phyloP scores from a whole-genome alignment of 2,113 vertebrate species.

The Crotalus horridus region DNA sequence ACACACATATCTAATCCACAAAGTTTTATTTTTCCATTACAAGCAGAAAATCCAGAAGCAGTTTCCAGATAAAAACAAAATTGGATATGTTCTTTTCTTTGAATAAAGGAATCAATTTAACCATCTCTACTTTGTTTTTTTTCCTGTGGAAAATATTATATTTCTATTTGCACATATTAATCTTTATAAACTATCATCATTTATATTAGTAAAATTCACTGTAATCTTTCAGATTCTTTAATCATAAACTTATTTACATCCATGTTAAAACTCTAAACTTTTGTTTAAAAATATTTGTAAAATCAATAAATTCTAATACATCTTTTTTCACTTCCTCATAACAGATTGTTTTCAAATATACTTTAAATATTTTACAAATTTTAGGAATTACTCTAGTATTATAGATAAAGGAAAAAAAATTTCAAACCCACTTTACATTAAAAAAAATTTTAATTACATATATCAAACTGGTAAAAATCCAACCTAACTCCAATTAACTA shows the following conservation, averaged over 20 bases:
- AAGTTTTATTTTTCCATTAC: background rate
- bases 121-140: background rate
- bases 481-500: background rate
- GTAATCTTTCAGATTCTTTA: background rate
- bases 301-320: too few species aligned
- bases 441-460: background rate
- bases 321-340: too few species aligned
- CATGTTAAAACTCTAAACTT: too few species aligned
- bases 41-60: background rate
- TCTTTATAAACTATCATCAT: background rate
- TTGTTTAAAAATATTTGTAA: too few species aligned
- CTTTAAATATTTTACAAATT: too few species aligned
- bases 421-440: background rate
- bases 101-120: background rate
- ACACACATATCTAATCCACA: background rate
- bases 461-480: background rate
- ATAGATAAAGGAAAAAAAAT: too few species aligned
- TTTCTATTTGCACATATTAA: background rate
- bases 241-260: too few species aligned
- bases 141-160: background rate
- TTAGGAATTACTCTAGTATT: too few species aligned
- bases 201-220: background rate
- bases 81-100: background rate
- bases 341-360: too few species aligned
- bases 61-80: background rate